These are phyloP conservation scores for Antennarius striatus DNA, from an alignment of 2,113 vertebrate genomes.

Conservation along the genomic window DNA sequence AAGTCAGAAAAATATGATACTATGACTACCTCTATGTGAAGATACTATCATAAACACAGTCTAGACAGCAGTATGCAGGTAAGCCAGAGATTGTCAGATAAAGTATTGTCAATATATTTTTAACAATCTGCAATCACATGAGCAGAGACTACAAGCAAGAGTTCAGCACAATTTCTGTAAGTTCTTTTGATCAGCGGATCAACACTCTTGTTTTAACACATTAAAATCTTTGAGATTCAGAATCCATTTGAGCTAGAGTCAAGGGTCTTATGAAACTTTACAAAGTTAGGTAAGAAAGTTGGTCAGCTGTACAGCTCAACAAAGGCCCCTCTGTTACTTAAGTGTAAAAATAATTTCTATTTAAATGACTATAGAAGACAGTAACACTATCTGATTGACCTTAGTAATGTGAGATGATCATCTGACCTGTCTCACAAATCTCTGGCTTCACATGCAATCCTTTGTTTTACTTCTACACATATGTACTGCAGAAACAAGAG, in stretches of 20 bases:
- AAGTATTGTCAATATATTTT: neutral
- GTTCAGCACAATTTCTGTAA: constrained; percentile 30
- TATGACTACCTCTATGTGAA: too few relatives aligned
- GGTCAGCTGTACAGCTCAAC: constrained; percentile 1
- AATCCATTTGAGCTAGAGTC: neutral
- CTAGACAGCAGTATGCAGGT: constrained; percentile 1
- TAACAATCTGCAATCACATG: neutral
- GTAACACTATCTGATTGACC: neutral
- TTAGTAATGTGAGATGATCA: neutral
- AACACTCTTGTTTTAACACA: constrained; percentile 3
- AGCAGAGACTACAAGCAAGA: neutral
- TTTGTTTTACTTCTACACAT: neutral
- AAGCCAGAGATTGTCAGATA: neutral
- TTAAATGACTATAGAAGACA: neutral
- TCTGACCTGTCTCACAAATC: neutral
- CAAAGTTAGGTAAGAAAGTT: neutral
- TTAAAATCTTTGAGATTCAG: neutral
- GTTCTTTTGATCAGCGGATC: neutral
- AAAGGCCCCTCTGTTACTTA: neutral
- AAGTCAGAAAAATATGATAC: too few relatives aligned
- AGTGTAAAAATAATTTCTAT: neutral
- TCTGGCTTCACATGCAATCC: neutral
- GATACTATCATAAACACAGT: too few relatives aligned
- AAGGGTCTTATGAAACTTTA: neutral
- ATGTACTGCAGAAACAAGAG: neutral